phyloP scores from a whole-genome alignment of 1,140 invertebrate species.

The Drosophila miranda region DNA sequence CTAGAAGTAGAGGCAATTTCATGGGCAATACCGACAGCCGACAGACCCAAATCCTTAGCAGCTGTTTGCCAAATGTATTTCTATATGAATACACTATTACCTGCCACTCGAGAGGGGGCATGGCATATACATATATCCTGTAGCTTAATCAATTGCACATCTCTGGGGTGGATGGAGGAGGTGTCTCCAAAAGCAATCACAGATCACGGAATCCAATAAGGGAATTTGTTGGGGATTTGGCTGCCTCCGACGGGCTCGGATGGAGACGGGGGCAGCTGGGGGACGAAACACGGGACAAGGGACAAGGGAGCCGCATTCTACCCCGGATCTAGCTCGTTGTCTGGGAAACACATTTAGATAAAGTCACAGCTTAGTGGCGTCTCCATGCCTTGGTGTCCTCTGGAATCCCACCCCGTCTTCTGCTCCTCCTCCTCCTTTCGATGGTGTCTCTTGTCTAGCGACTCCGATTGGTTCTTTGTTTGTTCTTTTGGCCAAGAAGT shows the following conservation, averaged over 20 bases:
- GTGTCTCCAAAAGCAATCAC: not conserved
- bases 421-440: too few species aligned
- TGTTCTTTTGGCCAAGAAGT: constrained; percentile 20
- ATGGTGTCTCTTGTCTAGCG: not conserved
- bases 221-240: constrained; percentile 49
- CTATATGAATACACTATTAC: too few species aligned
- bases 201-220: constrained; percentile 44
- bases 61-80: too few species aligned
- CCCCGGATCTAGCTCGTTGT: not conserved
- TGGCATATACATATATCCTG: not conserved
- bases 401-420: too few species aligned
- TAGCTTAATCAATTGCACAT: not conserved
- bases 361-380: constrained; percentile 25
- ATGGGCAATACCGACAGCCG: too few species aligned
- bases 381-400: too few species aligned
- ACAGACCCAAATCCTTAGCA: too few species aligned
- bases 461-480: constrained; percentile 33
- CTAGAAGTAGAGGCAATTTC: too few species aligned
- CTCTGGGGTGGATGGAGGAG: too few species aligned
- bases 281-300: too few species aligned
- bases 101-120: too few species aligned
- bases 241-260: constrained; percentile 19
- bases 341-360: constrained; percentile 44
- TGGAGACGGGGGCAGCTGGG: not conserved
- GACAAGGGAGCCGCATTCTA: too few species aligned